Evolutionary conservation across 2,113 vertebrate species (phyloP), one percentile per base, ranked within the genome.

Genomic region (Epinephelus lanceolatus): DNA sequence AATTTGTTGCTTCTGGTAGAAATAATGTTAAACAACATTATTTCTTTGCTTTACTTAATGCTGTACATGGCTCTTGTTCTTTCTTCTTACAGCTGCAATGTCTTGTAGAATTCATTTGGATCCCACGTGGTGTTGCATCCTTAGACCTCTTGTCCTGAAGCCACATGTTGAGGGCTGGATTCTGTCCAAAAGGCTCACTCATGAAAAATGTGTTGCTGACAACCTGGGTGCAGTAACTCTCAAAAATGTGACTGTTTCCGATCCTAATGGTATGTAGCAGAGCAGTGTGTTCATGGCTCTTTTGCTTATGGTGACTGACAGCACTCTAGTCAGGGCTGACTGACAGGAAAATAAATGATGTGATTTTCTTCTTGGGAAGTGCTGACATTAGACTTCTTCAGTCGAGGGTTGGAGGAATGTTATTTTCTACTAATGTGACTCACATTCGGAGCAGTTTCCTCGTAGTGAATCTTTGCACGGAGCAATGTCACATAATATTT

Each of bases 171-270:
- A 92, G 94, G 95, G 61, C 84, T 96, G 95, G 95, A 96, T 95
- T 95, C 95, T 92, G 94, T 97, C 91, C 97, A 97, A 74, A 96
- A 96, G 92, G 95, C 96, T 95, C 94, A 65, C 96, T 95, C 88
- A 95, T 97, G 95, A 97, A 96, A 96, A 97, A 97, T 92, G 96
- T 96, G 94, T 95, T 97, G 78, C 93, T 98, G 96, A 97, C 98
- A 95, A 95, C 95, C 83, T 93, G 95, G 94, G 95, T 96, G 95
- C 82, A 87, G 89, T 70, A 88, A 84, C 59, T 87, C 84, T 85
- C 69, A 55, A 80, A 89, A 89, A 90, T 81, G 53, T 59, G 71
- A 73, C 72, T 75, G 84, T 85, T 89, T 80, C 75, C 14, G 6
- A 75, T 86, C 81, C 61, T 86, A 69, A 88, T 86, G 88, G 90